These are phyloP conservation scores for Lepisosteus osseus DNA, from an alignment of 2,113 vertebrate species.

Conservation along the genomic window DNA sequence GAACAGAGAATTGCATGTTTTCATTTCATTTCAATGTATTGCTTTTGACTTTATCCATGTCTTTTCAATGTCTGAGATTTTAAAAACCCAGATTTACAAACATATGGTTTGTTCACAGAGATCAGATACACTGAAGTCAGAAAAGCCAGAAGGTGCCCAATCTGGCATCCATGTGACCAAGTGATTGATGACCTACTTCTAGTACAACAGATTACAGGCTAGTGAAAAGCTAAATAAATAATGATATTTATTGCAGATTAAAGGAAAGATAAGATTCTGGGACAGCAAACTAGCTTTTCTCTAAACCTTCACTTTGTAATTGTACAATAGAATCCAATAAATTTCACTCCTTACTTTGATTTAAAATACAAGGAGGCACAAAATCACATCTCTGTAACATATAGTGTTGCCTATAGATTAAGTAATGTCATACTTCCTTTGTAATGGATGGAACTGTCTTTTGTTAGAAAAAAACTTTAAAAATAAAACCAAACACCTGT, in stretches of 20 bases:
- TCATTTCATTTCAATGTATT: no score
- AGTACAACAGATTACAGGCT: conserved; percentile 1
- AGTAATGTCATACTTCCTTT: neutral
- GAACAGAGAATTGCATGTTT: no score
- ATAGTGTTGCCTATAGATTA: neutral
- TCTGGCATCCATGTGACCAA: conserved; percentile 3
- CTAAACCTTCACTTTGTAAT: neutral
- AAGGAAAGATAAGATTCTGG: neutral
- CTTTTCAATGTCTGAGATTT: neutral
- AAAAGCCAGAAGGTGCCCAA: neutral
- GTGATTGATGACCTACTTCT: conserved; percentile 1
- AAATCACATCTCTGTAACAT: neutral
- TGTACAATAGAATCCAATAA: neutral
- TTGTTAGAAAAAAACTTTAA: neutral
- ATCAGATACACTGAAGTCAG: neutral
- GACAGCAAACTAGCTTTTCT: neutral
- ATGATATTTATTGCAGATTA: conserved; percentile 14
- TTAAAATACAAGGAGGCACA: neutral
- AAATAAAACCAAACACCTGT: neutral
- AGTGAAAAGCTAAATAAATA: conserved; percentile 4
- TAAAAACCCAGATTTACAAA: neutral
- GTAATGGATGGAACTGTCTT: neutral
- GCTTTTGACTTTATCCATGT: no score
- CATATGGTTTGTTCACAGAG: neutral
- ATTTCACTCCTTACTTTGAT: neutral